These are phyloP conservation scores for Dryas iulia DNA, from an alignment of 1,140 invertebrate genomes.

Conservation along the genomic window DNA sequence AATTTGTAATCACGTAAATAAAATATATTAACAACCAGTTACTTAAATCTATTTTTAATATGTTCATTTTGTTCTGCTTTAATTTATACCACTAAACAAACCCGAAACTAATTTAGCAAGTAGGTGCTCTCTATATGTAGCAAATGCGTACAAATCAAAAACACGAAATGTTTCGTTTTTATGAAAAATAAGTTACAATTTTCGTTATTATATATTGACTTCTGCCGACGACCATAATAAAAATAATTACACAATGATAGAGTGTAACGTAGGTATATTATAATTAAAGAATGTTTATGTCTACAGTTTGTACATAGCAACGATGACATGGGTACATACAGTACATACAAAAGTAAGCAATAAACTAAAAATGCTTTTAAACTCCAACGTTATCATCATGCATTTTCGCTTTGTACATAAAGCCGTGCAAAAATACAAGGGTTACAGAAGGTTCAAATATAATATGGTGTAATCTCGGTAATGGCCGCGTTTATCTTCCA, in stretches of 20 bases:
- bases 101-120: too few relatives aligned
- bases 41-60: too few relatives aligned
- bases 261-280: too few relatives aligned
- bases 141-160: too few relatives aligned
- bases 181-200: too few relatives aligned
- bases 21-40: not conserved
- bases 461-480: slow-evolving; percentile 53
- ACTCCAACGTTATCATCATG: not conserved
- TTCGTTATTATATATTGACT: too few relatives aligned
- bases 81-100: not conserved
- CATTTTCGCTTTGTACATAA: not conserved
- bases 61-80: not conserved
- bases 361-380: slow-evolving; percentile 3
- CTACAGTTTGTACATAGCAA: too few relatives aligned
- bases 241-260: too few relatives aligned
- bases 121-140: too few relatives aligned
- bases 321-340: not conserved
- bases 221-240: too few relatives aligned
- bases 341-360: not conserved
- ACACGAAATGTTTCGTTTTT: too few relatives aligned
- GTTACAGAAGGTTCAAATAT: slow-evolving; percentile 18
- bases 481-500: slow-evolving; percentile 51
- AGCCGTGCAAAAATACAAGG: slow-evolving; percentile 6
- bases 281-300: too few relatives aligned
- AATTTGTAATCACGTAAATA: not conserved